Evolutionary conservation across 2,888 invertebrate species (phyloP), one percentile per base, ranked within the genome.

Genomic region (Eupithecia subfuscata): DNA sequence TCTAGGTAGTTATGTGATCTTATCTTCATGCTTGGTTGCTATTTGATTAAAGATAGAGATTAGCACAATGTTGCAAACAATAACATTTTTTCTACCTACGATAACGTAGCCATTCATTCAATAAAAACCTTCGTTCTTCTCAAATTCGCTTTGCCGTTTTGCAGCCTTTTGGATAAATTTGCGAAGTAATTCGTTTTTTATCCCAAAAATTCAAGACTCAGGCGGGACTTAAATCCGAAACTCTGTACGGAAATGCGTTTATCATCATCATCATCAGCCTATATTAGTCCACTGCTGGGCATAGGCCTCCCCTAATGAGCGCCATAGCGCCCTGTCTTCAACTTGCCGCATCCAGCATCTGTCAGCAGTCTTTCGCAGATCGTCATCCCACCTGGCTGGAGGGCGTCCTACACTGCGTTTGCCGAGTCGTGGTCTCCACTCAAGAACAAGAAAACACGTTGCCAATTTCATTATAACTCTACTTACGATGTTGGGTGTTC

Each of bases 401-500:
- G n/a, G n/a, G n/a, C n/a, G n/a, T n/a, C n/a, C n/a, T n/a, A n/a
- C n/a, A n/a, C n/a, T n/a, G n/a, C n/a, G n/a, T n/a, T n/a, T n/a
- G n/a, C n/a, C n/a, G n/a, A n/a, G n/a, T n/a, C n/a, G n/a, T n/a
- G n/a, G n/a, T n/a, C n/a, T n/a, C n/a, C n/a, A n/a, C n/a, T n/a
- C n/a, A n/a, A n/a, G n/a, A n/a, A n/a, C n/a, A n/a, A n/a, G n/a
- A n/a, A n/a, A n/a, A n/a, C n/a, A n/a, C n/a, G n/a, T 30, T 30
- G 30, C n/a, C 22, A 56, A 56, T 40, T 40, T 40, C 6, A 40
- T 56, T 56, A 22, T 56, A 11, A 9, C n/a, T 56, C n/a, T 74
- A 87, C 96, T 96, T 91, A 97, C 96, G 97, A 96, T 69, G 96
- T 96, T 0, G 96, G 95, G 83, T 97, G 95, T 22, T 92, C 94